A percentile compares a stretch with the other conserved stretches of the same genome.
Conservation (phyloP, 2,888 invertebrate species). For the Yponomeuta evonymella region DNA sequence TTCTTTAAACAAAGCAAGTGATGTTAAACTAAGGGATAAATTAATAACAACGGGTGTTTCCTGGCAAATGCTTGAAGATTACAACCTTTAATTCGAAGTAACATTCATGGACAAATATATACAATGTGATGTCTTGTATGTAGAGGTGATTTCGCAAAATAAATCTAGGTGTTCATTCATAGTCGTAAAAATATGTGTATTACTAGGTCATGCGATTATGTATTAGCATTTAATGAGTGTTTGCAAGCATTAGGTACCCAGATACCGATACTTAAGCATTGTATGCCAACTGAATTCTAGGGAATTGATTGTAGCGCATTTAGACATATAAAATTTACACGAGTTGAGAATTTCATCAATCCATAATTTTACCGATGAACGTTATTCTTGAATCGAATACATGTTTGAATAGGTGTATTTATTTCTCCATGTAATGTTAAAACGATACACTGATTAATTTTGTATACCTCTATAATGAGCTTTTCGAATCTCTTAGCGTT, state of each 20-base stretch:
- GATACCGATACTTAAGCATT: constrained; percentile 8
- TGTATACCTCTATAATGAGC: not conserved
- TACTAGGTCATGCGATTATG: constrained; percentile 49
- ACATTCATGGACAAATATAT: constrained; percentile 53
- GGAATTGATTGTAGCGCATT: not conserved
- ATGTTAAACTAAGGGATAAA: constrained; percentile 18
- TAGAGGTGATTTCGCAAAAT: constrained; percentile 59
- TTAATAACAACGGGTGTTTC: constrained; percentile 65
- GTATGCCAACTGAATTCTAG: not conserved
- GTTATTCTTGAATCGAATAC: constrained; percentile 26
- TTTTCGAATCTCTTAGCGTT: constrained; percentile 49
- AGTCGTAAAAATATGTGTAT: not conserved
- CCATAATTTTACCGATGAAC: not conserved
- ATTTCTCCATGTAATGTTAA: constrained; percentile 55
- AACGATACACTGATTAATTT: constrained; percentile 36
- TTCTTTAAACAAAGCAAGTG: not conserved
- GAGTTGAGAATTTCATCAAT: not conserved
- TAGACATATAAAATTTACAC: not conserved
- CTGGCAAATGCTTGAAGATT: constrained; percentile 81
- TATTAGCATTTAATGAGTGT: constrained; percentile 32
- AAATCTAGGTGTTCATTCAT: not conserved
- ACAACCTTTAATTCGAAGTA: constrained; percentile 47
- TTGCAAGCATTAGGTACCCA: constrained; percentile 42
- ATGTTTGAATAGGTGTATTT: constrained; percentile 31
- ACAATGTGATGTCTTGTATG: constrained; percentile 56